These are phyloP conservation scores for Sebastiscus albofasciatus DNA, from an alignment of 2,797 vertebrate species.

Conservation along the genomic window DNA sequence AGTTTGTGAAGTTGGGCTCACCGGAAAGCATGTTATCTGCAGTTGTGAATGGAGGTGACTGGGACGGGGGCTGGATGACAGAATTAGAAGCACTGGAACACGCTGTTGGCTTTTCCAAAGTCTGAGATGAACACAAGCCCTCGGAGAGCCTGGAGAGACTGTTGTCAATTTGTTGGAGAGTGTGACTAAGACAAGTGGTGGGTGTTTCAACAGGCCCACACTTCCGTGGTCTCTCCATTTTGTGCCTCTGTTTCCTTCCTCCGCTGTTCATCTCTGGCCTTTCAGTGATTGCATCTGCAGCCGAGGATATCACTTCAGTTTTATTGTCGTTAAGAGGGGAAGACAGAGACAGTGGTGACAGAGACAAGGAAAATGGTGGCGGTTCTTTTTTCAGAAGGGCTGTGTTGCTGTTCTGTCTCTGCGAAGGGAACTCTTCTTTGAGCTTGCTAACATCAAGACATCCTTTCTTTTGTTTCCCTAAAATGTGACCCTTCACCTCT, in stretches of 20 bases:
- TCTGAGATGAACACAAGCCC: conserved; percentile 80
- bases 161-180: conserved; percentile 84
- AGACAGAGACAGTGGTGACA: conserved; percentile 82
- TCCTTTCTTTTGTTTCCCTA: conserved; percentile 53
- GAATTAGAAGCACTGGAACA: conserved; percentile 64
- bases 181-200: conserved; percentile 81
- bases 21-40: conserved; percentile 78
- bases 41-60: conserved; percentile 77
- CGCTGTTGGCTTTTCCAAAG: conserved; percentile 70
- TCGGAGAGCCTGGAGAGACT: conserved; percentile 82
- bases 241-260: conserved; percentile 70
- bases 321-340: conserved; percentile 74
- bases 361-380: conserved; percentile 77
- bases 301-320: conserved; percentile 32
- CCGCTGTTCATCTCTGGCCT: conserved; percentile 57
- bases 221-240: conserved; percentile 64
- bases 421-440: conserved; percentile 71
- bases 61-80: conserved; percentile 75
- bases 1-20: conserved; percentile 83
- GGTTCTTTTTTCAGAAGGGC: conserved; percentile 62
- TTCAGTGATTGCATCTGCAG: conserved; percentile 44
- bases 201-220: conserved; percentile 65
- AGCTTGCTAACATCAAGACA: conserved; percentile 51
- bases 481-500: conserved; percentile 35
- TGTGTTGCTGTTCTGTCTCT: conserved; percentile 32